A percentile compares a stretch with the other conserved stretches of the same genome.
Conservation (phyloP, 23 tunicate species). For the Trididemnum nubilum region DNA sequence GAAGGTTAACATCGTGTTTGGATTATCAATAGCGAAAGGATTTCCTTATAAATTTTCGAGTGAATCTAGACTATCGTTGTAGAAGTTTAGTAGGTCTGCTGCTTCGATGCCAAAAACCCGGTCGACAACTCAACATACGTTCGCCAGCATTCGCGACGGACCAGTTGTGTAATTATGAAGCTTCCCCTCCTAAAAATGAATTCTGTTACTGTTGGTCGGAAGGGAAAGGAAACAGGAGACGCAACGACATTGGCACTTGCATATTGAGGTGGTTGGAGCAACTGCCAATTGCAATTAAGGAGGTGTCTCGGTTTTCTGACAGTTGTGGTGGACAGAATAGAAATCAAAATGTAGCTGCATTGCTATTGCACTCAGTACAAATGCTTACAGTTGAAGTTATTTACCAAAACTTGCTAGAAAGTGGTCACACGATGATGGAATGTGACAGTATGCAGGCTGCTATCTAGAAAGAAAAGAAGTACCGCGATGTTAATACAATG, state of each 20-base stretch:
- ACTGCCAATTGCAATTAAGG: background rate
- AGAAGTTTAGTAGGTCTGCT: too few relatives aligned
- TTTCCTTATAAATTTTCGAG: too few relatives aligned
- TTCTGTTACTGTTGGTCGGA: background rate
- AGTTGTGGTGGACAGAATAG: conserved; percentile 1
- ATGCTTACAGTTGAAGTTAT: background rate
- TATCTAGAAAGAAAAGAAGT: background rate
- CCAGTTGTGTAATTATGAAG: too few relatives aligned
- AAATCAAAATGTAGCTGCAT: background rate
- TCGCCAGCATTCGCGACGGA: too few relatives aligned
- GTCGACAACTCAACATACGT: too few relatives aligned
- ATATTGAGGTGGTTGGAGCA: background rate
- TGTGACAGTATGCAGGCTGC: background rate
- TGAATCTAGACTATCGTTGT: too few relatives aligned
- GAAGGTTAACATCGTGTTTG: too few relatives aligned
- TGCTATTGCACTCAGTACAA: background rate
- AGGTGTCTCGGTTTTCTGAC: background rate
- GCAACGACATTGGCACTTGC: conserved; percentile 1
- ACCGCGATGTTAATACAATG: background rate
- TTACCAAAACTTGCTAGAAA: background rate
- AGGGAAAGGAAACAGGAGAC: background rate
- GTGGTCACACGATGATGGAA: background rate
- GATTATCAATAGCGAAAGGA: too few relatives aligned
- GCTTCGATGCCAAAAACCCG: too few relatives aligned
- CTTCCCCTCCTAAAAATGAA: background rate